Base-by-base conservation (phyloP, 2,797 vertebrate genomes). In the Hoplostethus mediterraneus region DNA sequence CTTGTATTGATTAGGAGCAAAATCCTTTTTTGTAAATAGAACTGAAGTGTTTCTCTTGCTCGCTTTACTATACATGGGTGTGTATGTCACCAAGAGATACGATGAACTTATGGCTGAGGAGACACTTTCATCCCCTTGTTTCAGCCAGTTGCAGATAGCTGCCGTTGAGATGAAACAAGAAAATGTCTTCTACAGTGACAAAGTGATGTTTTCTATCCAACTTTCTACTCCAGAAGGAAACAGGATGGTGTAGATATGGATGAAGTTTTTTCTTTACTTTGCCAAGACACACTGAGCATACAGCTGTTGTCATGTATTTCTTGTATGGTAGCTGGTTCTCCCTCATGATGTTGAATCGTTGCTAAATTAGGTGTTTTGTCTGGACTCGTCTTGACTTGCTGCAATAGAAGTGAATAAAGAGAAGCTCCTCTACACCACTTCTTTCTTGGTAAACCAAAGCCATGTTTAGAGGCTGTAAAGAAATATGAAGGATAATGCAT, bases 1-100 rank as follows among this genome's bases (percentile, higher is more conserved):
- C 40, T 25, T 59, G 44, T 69, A 47, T 67, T 56, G 63, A 79
- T 80, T 82, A 69, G 30, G 9, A 76, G 49, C 36, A 60, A 80
- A 66, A 71, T 47, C 30, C 16, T 45, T 62, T 77, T 78, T 77
- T 93, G 91, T 93, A 93, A 89, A 92, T 92, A 90, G 16, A 73
- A 42, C 36, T 14, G 6, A 79, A 38, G 54, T 64, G 44, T 60
- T 60, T 52, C 42, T 67, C 28, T 55, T 72, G 48, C 67, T 81
- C 66, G 57, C 71, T 59, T 75, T 67, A 70, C 63, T 62, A 57
- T 49, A 72, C 58, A 58, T 73, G 30, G 54, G 6, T 60, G 40
- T 28, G 6, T 28, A 33, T 44, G 6, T 59, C 36, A 42, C 48
- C 55, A 68, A 68, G 38, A 59, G 53, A 45, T 56, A n/a, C 6